phyloP scores from a whole-genome alignment of 2,113 vertebrate species.

The Strix uralensis region DNA sequence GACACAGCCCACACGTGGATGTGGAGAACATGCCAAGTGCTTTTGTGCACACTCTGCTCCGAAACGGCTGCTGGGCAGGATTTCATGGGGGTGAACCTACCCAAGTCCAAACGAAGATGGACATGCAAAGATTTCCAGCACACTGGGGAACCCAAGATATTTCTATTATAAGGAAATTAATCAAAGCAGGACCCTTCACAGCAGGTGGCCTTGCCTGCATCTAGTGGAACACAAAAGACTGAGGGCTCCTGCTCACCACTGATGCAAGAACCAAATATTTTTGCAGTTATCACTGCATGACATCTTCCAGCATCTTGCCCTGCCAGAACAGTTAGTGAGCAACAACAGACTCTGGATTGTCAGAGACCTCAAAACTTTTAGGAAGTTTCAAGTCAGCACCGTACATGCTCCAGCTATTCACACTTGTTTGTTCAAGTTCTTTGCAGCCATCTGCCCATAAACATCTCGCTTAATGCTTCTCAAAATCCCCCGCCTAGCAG shows the following conservation, averaged over 20 bases:
- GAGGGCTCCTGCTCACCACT: neutral
- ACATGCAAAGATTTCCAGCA: neutral
- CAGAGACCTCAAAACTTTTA: neutral
- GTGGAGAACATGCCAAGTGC: neutral
- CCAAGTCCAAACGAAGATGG: neutral
- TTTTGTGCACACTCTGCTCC: neutral
- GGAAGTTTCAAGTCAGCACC: neutral
- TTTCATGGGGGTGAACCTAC: neutral
- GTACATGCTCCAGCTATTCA: neutral
- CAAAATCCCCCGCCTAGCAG: fast-evolving
- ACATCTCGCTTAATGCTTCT: neutral
- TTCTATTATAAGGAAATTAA: neutral
- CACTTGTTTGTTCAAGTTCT: neutral
- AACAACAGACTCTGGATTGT: neutral
- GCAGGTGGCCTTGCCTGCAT: neutral
- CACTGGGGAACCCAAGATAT: neutral
- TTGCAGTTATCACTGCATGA: neutral
- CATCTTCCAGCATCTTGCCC: neutral
- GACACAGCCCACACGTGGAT: neutral
- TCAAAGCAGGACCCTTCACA: neutral
- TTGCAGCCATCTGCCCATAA: neutral
- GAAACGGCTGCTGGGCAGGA: fast-evolving
- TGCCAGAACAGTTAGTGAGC: neutral
- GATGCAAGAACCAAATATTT: neutral
- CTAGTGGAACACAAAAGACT: neutral